phyloP scores from a whole-genome alignment of 2,888 invertebrate genomes.

The Mythimna albipuncta region DNA sequence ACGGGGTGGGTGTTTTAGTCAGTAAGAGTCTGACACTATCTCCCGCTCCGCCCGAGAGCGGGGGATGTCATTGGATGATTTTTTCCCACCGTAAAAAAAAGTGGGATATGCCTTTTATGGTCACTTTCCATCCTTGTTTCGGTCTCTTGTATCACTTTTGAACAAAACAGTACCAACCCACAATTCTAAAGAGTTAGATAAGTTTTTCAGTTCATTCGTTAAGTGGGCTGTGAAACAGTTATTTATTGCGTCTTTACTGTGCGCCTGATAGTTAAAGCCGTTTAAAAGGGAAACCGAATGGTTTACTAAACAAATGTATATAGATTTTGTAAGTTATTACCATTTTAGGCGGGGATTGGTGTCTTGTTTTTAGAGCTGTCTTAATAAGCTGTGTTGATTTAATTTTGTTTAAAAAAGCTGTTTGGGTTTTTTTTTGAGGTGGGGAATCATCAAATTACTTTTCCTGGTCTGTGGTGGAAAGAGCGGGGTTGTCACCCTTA shows the following conservation, averaged over 20 bases:
- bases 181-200: conserved; percentile 78
- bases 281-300: conserved; percentile 70
- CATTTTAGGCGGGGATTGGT: conserved; percentile 18
- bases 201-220: conserved; percentile 89
- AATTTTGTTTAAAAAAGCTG: not conserved
- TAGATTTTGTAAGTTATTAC: conserved; percentile 36
- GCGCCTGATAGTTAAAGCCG: conserved; percentile 77
- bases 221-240: conserved; percentile 85
- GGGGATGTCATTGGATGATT: no score
- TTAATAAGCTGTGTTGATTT: not conserved
- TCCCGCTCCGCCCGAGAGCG: no score
- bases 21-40: no score
- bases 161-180: conserved; percentile 43
- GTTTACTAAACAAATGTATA: conserved; percentile 58
- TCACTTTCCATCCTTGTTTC: not conserved
- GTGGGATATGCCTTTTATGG: not conserved
- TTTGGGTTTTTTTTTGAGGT: no score
- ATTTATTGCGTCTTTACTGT: conserved; percentile 83
- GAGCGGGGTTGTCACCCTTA: no score
- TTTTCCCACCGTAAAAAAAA: not conserved
- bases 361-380: not conserved
- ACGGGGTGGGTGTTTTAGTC: no score
- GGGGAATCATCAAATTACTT: no score
- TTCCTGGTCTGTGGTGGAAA: no score
- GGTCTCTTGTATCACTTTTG: conserved; percentile 51